Evolutionary conservation across 2,888 invertebrate species (phyloP), one percentile per base, ranked within the genome.

Genomic region (Eristalis intricaria): DNA sequence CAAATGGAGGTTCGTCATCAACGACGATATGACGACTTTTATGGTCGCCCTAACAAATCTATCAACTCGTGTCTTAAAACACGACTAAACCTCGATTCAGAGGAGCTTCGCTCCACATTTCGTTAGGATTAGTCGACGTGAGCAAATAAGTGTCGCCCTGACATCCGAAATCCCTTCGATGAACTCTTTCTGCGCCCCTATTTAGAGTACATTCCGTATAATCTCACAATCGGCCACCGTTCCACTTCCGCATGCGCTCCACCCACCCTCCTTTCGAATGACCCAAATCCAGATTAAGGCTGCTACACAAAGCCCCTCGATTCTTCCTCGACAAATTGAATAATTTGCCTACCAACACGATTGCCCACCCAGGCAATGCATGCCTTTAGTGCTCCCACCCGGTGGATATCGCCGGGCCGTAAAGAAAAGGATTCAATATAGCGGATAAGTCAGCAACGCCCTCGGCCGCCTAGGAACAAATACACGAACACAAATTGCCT

Each of bases 341-440:
- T 50, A 50, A 50, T 50, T 50, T 50, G 50, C 50, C 19, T 19
- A 19, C 50, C 50, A 19, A 19, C 19, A n/a, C 19, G 7, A n/a
- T 5, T 8, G 8, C 2, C 19, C n/a, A 10, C 43, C 38, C 58
- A 38, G 26, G 26, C 35, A 75, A 58, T n/a, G 11, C 10, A 32
- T 11, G 35, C 15, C n/a, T 65, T 8, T 11, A 15, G 19, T 74
- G 38, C 38, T 40, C 11, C 43, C 40, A 4, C 56, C 11, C 56
- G 58, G 10, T 5, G 60, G 22, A 1, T 23, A 60, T 43, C 68
- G 19, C 50, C 3, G 13, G 26, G 23, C n/a, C 58, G 74, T 69
- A 84, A 79, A 65, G 40, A 50, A 75, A 74, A 60, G 50, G 50
- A 74, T 74, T 78, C 76, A 82, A 82, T 82, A 71, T 35, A 76